These are phyloP conservation scores for Drosophila robusta DNA, from an alignment of 2,888 invertebrate species.

Conservation along the genomic window DNA sequence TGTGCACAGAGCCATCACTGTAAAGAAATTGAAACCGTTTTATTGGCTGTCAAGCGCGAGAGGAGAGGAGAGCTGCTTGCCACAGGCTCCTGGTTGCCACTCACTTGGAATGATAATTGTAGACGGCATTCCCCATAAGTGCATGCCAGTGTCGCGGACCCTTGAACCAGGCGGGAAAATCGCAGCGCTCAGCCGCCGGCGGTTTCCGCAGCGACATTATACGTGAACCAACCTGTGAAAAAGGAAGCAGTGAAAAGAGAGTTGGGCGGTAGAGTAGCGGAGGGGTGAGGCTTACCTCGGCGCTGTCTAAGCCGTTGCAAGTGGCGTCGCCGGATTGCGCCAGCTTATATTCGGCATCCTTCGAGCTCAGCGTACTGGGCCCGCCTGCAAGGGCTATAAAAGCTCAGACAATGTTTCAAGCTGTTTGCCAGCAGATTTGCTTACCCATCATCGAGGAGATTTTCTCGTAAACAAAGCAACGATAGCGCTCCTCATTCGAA, in stretches of 20 bases:
- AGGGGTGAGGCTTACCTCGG: conserved; percentile 87
- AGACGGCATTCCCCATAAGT: conserved; percentile 93
- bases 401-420: conserved; percentile 51
- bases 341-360: conserved; percentile 91
- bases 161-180: conserved; percentile 95
- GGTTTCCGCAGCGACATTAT: conserved; percentile 85
- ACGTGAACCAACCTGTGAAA: conserved; percentile 84
- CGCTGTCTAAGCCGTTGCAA: conserved; percentile 96
- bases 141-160: conserved; percentile 95
- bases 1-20: conserved; percentile 86
- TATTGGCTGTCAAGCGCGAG: conserved; percentile 52
- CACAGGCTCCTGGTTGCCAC: conserved; percentile 26
- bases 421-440: conserved; percentile 57
- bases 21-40: conserved; percentile 53
- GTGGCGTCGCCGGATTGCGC: conserved; percentile 97
- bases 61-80: no score
- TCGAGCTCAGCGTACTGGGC: conserved; percentile 80
- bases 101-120: conserved; percentile 91
- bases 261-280: conserved; percentile 7
- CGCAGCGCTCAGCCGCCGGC: conserved; percentile 87
- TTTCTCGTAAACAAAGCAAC: conserved; percentile 98
- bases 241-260: conserved; percentile 43
- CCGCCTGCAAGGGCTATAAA: conserved; percentile 79
- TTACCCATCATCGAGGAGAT: conserved; percentile 88
- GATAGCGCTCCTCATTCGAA: conserved; percentile 95